Percentiles rank a stretch among this genome's conserved stretches.
Conservation (phyloP, 2,113 vertebrate genomes). For the Maccullochella peelii region DNA sequence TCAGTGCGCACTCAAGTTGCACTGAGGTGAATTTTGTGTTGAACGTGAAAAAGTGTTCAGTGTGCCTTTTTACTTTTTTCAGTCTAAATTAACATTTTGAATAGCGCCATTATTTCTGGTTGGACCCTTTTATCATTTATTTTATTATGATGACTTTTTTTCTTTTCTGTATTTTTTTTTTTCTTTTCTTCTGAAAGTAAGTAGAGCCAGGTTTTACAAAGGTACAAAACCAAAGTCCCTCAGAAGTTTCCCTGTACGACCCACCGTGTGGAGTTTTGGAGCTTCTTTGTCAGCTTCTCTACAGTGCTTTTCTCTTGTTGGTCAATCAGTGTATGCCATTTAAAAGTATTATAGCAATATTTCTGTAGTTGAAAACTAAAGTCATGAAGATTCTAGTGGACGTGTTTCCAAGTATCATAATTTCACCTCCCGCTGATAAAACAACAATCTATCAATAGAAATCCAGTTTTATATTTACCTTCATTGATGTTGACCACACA, state of each 20-base stretch:
- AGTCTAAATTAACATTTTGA: conserved; percentile 71
- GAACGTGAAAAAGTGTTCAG: conserved; percentile 87
- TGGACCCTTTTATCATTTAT: conserved; percentile 59
- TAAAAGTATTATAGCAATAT: conserved; percentile 98
- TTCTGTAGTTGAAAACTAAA: conserved; percentile 84
- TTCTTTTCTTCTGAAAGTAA: conserved; percentile 79
- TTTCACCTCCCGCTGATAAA: conserved; percentile 82
- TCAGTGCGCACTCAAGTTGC: conserved; percentile 73
- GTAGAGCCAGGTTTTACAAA: conserved; percentile 87
- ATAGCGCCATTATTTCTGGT: conserved; percentile 58
- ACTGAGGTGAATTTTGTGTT: conserved; percentile 81
- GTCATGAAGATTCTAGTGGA: conserved; percentile 82
- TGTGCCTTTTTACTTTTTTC: conserved; percentile 89
- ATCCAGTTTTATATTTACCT: conserved; percentile 83
- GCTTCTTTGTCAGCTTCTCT: conserved; percentile 78
- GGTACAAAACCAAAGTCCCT: conserved; percentile 96
- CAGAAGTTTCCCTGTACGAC: conserved; percentile 85
- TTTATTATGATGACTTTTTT: conserved; percentile 70
- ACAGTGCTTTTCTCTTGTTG: conserved; percentile 67
- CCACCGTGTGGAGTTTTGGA: conserved; percentile 89
- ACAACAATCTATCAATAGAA: conserved; percentile 77
- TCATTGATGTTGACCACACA: conserved; percentile 87
- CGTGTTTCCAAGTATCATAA: conserved; percentile 81
- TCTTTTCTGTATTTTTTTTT: conserved; percentile 56
- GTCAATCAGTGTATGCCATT: conserved; percentile 85